Evolutionary conservation across 2,113 vertebrate genomes (phyloP), one percentile per base, ranked within the genome.

Genomic region (Carollia perspicillata): DNA sequence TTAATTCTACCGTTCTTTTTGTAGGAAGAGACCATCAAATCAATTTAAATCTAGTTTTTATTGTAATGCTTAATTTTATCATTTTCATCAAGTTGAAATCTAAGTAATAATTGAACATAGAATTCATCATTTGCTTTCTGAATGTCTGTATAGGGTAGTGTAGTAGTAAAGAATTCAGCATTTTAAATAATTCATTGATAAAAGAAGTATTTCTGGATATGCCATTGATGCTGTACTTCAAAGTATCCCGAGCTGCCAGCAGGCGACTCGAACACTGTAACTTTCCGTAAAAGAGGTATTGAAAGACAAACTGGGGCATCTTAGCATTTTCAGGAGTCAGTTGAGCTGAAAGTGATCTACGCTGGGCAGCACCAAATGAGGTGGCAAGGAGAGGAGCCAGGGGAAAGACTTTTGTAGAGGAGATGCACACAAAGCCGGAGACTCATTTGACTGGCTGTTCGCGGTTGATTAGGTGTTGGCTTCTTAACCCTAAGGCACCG

Each of bases 211-310:
- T 95, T 97, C 81, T 80, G 17, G 84, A 93, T 95, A 86, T 96
- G 65, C 95, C 95, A 92, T 89, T 98, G 98, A 97, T 97, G 95
- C 97, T 98, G 97, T 96, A 93, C 95, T 97, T 96, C 95, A 94
- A 96, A 98, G 94, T 94, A 95, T 55, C 97, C 96, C 95, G 89
- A 75, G 89, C 94, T 98, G 95, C 97, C 97, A 1, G 72, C 91
- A 83, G 30, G 96, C 97, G 95, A 97, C 96, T 87, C 80, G 96
- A 44, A 95, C 75, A 95, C 96, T 78, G 60, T 95, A 87, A 96
- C 97, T 96, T 96, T 97, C 93, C 97, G 75, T 55, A 69, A 98
- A 97, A 97, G 93, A 97, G 97, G 94, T 97, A 35, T 11, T 68
- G 26, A 84, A 77, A 69, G 58, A 44, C 18, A 90, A 47, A 51